Evolutionary conservation across 2,113 vertebrate genomes (phyloP).

Genomic region (Lagopus muta): DNA sequence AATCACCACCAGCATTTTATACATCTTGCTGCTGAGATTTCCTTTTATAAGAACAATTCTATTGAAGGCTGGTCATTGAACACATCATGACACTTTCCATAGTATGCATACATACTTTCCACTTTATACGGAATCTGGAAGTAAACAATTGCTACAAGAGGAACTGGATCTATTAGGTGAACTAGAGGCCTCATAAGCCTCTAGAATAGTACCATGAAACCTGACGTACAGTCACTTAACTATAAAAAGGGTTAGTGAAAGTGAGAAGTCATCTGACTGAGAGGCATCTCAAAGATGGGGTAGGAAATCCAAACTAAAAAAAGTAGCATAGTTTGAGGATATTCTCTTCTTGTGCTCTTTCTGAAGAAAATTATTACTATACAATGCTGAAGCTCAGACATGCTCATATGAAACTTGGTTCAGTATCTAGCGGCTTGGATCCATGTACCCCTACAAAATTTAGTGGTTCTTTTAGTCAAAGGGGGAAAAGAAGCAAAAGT

Average conservation of each 20-base stretch:
- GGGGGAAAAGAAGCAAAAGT: neutral
- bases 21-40: neutral
- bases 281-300: neutral
- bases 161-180: neutral
- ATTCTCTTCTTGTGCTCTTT: neutral
- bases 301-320: neutral
- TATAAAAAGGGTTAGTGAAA: neutral
- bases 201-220: neutral
- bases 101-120: neutral
- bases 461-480: neutral
- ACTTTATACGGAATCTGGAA: neutral
- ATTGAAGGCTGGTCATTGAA: neutral
- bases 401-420: neutral
- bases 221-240: neutral
- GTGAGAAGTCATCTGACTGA: neutral
- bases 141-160: neutral
- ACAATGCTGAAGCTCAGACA: neutral
- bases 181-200: neutral
- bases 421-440: neutral
- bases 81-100: neutral
- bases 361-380: neutral
- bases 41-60: neutral
- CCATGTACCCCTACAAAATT: neutral
- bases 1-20: neutral
- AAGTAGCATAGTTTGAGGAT: neutral